Conservation (phyloP, 2,797 vertebrate species). For the Nannoperca australis region DNA sequence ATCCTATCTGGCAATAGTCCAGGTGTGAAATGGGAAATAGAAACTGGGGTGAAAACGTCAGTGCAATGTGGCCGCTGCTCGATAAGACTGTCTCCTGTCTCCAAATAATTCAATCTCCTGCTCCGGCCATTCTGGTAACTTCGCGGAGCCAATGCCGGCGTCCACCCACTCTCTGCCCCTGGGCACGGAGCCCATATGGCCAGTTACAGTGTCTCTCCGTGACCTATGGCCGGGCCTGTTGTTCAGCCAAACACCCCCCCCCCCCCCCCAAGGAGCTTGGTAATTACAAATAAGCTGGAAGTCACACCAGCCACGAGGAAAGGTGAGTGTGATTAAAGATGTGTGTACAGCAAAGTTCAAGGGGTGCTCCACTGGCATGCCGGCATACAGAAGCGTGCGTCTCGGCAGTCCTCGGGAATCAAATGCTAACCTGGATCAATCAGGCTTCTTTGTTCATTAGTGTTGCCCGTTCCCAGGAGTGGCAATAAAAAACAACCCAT, state of each 20-base stretch:
- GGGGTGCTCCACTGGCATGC: conserved; percentile 49
- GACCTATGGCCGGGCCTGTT: conserved; percentile 74
- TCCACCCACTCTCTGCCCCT: conserved; percentile 56
- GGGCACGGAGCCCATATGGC: conserved; percentile 69
- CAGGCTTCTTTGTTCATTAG: conserved; percentile 72
- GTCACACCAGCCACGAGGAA: conserved; percentile 61
- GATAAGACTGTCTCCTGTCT: conserved; percentile 74
- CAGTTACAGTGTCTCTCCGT: conserved; percentile 53
- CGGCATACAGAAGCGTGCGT: conserved; percentile 38
- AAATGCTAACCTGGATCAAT: conserved; percentile 73
- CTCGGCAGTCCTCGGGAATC: conserved; percentile 44
- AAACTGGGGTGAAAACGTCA: conserved; percentile 69
- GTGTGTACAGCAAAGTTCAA: conserved; percentile 67
- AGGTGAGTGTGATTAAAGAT: conserved; percentile 74
- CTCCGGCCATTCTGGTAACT: conserved; percentile 47
- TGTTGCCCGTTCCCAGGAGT: conserved; percentile 48
- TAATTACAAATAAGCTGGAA: conserved; percentile 79
- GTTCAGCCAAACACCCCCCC: conserved; percentile 71
- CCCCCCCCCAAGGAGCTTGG: conserved; percentile 62
- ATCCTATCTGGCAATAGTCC: conserved; percentile 75
- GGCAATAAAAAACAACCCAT: conserved; percentile 48
- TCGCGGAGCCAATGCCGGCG: conserved; percentile 28
- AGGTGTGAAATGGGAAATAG: conserved; percentile 82
- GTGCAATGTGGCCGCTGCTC: conserved; percentile 69
- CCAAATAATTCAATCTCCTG: conserved; percentile 70